These are phyloP conservation scores for Zoanthus sociatus DNA, from an alignment of 92 coral and sea anemone species.

Conservation along the genomic window DNA sequence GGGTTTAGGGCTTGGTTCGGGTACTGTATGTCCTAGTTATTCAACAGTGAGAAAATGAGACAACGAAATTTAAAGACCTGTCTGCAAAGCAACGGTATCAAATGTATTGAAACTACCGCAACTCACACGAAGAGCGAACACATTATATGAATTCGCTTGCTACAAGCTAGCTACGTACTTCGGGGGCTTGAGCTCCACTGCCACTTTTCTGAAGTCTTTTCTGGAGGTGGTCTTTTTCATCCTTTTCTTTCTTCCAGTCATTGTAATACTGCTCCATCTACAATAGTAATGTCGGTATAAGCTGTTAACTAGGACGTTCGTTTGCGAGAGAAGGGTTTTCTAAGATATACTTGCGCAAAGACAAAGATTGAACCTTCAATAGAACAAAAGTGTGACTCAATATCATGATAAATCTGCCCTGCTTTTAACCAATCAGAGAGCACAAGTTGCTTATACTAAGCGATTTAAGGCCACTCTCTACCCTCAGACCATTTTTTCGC, in stretches of 20 bases:
- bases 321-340: not conserved
- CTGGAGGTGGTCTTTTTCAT: conserved; percentile 85
- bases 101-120: too few relatives aligned
- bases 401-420: not conserved
- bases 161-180: not conserved
- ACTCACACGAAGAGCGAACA: too few relatives aligned
- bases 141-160: too few relatives aligned
- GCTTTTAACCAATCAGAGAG: not conserved
- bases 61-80: not conserved
- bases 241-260: conserved; percentile 87
- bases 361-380: not conserved
- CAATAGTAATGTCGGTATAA: too few relatives aligned
- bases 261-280: conserved; percentile 78
- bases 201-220: conserved; percentile 59
- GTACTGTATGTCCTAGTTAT: conserved; percentile 13
- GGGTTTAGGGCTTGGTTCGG: not conserved
- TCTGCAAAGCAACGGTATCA: too few relatives aligned
- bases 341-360: not conserved
- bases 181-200: not conserved
- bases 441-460: not conserved
- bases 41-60: not conserved
- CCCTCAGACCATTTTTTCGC: too few relatives aligned
- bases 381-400: not conserved
- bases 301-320: too few relatives aligned
- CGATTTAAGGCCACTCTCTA: not conserved